phyloP scores from a whole-genome alignment of 1,140 invertebrate genomes.

The Neoseiulus cucumeris region DNA sequence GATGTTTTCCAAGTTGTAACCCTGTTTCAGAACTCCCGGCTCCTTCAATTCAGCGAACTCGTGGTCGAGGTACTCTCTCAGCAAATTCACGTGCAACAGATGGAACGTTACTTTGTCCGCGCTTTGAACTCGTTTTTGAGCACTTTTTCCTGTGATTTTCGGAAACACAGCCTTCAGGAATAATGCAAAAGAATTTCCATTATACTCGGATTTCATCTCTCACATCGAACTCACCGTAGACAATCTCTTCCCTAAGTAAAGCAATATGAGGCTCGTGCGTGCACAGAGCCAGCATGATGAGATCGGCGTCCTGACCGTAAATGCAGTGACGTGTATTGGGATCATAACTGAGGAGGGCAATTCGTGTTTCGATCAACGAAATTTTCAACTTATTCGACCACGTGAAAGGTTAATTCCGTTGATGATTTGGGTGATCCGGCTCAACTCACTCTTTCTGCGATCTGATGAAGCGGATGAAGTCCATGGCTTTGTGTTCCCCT shows the following conservation, averaged over 20 bases:
- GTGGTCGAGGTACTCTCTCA: constrained; percentile 76
- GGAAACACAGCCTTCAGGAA: background rate
- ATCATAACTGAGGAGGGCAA: constrained; percentile 42
- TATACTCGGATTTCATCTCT: background rate
- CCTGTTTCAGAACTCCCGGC: constrained; percentile 11
- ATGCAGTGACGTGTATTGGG: constrained; percentile 76
- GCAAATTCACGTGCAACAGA: constrained; percentile 67
- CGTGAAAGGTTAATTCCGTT: no score
- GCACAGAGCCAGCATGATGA: constrained; percentile 81
- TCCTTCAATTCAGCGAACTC: constrained; percentile 62
- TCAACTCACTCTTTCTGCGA: constrained; percentile 38
- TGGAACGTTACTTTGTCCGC: constrained; percentile 81
- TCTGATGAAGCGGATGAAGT: constrained; percentile 73
- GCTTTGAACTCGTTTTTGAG: constrained; percentile 26
- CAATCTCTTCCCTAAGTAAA: constrained; percentile 68
- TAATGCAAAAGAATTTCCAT: background rate
- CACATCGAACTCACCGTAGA: constrained; percentile 17
- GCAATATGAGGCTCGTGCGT: constrained; percentile 87
- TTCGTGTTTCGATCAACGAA: no score
- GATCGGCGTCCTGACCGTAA: constrained; percentile 85
- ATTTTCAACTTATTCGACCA: no score
- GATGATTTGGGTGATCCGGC: no score
- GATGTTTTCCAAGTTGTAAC: constrained; percentile 57
- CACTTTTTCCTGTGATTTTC: background rate
- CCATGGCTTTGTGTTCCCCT: constrained; percentile 97